Conservation (phyloP, 2,888 invertebrate genomes). For the Aleiodes alternator region DNA sequence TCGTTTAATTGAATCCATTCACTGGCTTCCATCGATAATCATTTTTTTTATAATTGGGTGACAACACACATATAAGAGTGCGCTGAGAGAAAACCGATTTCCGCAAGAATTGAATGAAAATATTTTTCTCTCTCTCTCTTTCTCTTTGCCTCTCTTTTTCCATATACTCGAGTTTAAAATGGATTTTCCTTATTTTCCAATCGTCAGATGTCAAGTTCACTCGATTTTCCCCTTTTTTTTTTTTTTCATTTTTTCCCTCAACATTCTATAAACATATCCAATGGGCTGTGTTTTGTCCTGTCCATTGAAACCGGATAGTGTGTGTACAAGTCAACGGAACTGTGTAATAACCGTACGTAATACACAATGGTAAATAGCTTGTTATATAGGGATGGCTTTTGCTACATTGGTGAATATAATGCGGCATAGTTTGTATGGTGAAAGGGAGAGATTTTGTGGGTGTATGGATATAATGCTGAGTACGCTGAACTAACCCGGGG, state of each 20-base stretch:
- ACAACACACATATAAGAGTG: not conserved
- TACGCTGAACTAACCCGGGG: conserved; percentile 57
- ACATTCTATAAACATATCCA: not conserved
- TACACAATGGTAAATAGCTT: conserved; percentile 25
- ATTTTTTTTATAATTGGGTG: conserved; percentile 35
- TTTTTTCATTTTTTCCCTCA: not conserved
- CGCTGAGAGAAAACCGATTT: conserved; percentile 25
- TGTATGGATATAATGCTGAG: conserved; percentile 55
- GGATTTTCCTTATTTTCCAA: too few species aligned
- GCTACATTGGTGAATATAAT: conserved; percentile 27
- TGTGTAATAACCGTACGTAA: conserved; percentile 67
- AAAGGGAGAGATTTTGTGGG: conserved; percentile 27
- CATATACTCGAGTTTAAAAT: too few species aligned
- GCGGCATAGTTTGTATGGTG: conserved; percentile 29
- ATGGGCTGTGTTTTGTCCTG: not conserved
- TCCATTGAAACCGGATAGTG: too few species aligned
- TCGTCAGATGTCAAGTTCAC: not conserved
- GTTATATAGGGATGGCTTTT: conserved; percentile 11
- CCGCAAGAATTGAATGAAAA: not conserved
- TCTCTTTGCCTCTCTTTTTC: too few species aligned
- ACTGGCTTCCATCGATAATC: conserved; percentile 29
- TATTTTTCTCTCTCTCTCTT: not conserved
- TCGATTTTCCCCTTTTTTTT: not conserved
- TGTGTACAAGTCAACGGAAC: conserved; percentile 57
- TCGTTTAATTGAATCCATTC: conserved; percentile 42